These are phyloP conservation scores for Ophonus ardosiacus DNA, from an alignment of 2,888 invertebrate genomes.

Conservation along the genomic window DNA sequence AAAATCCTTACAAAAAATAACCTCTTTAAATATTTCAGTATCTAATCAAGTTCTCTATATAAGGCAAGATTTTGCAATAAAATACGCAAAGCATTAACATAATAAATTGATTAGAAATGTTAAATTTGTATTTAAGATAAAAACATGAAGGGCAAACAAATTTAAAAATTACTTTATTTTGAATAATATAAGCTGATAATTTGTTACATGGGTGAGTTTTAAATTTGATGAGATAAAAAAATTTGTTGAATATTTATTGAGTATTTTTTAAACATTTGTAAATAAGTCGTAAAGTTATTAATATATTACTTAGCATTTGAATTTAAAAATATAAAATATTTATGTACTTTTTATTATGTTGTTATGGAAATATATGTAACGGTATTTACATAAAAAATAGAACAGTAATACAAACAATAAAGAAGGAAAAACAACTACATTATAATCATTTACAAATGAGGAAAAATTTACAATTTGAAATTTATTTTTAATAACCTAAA, in stretches of 20 bases:
- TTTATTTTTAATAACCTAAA: no score
- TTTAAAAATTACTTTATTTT: conserved; percentile 18
- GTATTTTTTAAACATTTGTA: neutral
- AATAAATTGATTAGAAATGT: conserved; percentile 24
- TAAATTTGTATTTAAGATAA: conserved; percentile 14
- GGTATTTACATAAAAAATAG: conserved; percentile 16
- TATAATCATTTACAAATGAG: no score
- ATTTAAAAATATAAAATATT: conserved; percentile 16
- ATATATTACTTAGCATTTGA: conserved; percentile 32
- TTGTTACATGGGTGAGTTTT: neutral
- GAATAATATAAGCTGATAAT: conserved; percentile 2
- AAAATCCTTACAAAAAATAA: conserved; percentile 9
- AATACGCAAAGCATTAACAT: conserved; percentile 30
- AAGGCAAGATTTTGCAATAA: conserved; percentile 13
- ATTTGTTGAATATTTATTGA: neutral
- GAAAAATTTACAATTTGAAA: no score
- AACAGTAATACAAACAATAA: conserved; percentile 5
- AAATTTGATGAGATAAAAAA: neutral
- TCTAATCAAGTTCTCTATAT: conserved; percentile 11
- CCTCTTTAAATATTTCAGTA: conserved; percentile 13
- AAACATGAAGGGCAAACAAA: conserved; percentile 32
- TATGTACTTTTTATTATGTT: conserved; percentile 37
- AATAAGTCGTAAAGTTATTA: conserved; percentile 24
- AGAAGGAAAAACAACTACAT: neutral
- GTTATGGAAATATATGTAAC: conserved; percentile 43